Percentiles rank a stretch among this genome's conserved stretches.
phyloP scores from a whole-genome alignment of 2,888 invertebrate species.

The Panopea generosa region DNA sequence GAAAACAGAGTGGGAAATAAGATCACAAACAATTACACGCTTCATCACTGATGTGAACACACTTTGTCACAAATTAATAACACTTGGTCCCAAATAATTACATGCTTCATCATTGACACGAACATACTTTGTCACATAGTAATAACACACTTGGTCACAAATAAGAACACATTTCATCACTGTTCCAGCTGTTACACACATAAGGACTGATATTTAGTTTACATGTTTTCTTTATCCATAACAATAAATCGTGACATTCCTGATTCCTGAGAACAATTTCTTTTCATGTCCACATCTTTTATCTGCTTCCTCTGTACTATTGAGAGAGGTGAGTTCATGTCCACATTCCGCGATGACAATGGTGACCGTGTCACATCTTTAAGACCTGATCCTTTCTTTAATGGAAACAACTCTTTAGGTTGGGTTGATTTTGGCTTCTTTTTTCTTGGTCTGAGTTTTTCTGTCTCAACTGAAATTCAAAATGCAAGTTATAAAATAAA shows the following conservation, averaged over 20 bases:
- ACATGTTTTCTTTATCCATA: slow-evolving; percentile 62
- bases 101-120: too few relatives aligned
- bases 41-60: too few relatives aligned
- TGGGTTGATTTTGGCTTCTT: slow-evolving; percentile 56
- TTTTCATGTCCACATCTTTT: slow-evolving; percentile 66
- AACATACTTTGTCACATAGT: too few relatives aligned
- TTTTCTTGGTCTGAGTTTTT: slow-evolving; percentile 35
- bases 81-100: too few relatives aligned
- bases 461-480: slow-evolving; percentile 21
- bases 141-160: too few relatives aligned
- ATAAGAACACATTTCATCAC: too few relatives aligned
- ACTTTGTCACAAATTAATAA: too few relatives aligned
- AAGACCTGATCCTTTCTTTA: slow-evolving; percentile 17
- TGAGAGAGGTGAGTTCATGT: slow-evolving; percentile 75
- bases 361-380: slow-evolving; percentile 69
- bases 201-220: too few relatives aligned
- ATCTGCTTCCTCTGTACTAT: slow-evolving; percentile 76
- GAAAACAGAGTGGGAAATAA: too few relatives aligned
- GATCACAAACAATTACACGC: too few relatives aligned
- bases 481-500: background rate
- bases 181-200: too few relatives aligned
- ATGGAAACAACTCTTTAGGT: slow-evolving; percentile 72
- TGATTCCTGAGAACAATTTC: slow-evolving; percentile 60
- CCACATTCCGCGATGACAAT: slow-evolving; percentile 66
- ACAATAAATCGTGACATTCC: slow-evolving; percentile 54